Percentiles rank a stretch among this genome's conserved stretches.
phyloP scores from a whole-genome alignment of 2,888 invertebrate genomes.

The Diarsia dahlii region DNA sequence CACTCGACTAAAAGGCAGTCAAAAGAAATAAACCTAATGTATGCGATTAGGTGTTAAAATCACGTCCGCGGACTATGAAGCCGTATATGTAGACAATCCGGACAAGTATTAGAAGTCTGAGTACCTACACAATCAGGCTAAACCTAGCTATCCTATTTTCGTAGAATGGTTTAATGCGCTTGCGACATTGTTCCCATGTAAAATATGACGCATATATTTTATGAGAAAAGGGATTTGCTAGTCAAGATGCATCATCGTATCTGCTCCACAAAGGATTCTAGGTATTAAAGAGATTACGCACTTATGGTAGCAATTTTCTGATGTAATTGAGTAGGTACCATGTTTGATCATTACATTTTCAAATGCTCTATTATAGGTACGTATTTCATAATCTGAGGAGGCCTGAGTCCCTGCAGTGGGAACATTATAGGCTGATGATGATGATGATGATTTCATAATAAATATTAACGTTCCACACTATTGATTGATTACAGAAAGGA shows the following conservation, averaged over 20 bases:
- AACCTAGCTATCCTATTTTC: constrained; percentile 66
- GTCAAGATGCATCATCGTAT: not conserved
- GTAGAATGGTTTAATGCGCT: constrained; percentile 56
- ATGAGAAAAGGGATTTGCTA: constrained; percentile 14
- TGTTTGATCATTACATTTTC: too few relatives aligned
- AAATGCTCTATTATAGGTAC: not conserved
- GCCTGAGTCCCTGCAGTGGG: too few relatives aligned
- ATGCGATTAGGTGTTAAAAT: constrained; percentile 50
- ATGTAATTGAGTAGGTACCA: too few relatives aligned
- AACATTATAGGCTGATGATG: too few relatives aligned
- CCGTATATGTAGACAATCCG: constrained; percentile 58
- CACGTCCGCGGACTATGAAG: constrained; percentile 54
- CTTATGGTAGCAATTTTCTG: not conserved
- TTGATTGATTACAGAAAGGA: too few relatives aligned
- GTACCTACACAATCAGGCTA: constrained; percentile 64
- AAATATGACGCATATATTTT: constrained; percentile 17
- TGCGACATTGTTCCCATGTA: constrained; percentile 36
- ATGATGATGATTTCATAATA: too few relatives aligned
- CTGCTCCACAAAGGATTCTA: constrained; percentile 7
- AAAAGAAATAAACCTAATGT: not conserved
- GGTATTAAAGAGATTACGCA: constrained; percentile 29
- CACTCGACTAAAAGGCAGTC: too few relatives aligned
- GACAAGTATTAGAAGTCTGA: constrained; percentile 66
- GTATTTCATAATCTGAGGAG: too few relatives aligned
- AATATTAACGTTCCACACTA: too few relatives aligned